phyloP scores from a whole-genome alignment of 2,797 vertebrate genomes.

The Salmo trutta region DNA sequence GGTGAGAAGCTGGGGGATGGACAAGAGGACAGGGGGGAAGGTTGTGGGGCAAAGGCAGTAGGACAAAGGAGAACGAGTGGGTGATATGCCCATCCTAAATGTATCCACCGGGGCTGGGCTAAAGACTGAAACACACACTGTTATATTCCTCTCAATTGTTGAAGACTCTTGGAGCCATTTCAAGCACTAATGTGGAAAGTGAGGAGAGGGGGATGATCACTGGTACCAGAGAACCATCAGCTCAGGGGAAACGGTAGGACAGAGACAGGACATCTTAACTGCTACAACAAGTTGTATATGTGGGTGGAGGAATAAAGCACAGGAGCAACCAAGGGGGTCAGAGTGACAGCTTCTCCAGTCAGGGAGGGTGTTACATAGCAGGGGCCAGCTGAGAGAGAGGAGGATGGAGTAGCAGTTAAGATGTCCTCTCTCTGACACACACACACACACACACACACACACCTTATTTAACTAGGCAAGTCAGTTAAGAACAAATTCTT shows the following conservation, averaged over 20 bases:
- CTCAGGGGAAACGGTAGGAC: conserved; percentile 51
- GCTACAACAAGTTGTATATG: no score
- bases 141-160: no score
- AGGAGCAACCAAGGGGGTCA: not conserved
- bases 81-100: no score
- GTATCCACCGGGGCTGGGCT: no score
- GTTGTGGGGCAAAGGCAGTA: no score
- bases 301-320: not conserved
- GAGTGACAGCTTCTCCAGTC: not conserved
- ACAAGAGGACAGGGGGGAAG: not conserved
- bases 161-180: no score
- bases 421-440: conserved; percentile 64
- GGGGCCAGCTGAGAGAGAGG: conserved; percentile 1
- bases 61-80: no score
- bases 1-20: not conserved
- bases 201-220: conserved; percentile 35
- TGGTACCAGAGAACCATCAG: conserved; percentile 58
- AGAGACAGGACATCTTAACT: no score
- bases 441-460: not conserved
- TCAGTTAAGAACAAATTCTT: no score
- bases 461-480: not conserved
- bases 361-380: not conserved
- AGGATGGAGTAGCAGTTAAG: conserved; percentile 46
- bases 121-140: no score
- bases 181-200: conserved; percentile 40